These are phyloP conservation scores for Heterohyrax brucei DNA, from an alignment of 2,797 vertebrate genomes.

Conservation along the genomic window DNA sequence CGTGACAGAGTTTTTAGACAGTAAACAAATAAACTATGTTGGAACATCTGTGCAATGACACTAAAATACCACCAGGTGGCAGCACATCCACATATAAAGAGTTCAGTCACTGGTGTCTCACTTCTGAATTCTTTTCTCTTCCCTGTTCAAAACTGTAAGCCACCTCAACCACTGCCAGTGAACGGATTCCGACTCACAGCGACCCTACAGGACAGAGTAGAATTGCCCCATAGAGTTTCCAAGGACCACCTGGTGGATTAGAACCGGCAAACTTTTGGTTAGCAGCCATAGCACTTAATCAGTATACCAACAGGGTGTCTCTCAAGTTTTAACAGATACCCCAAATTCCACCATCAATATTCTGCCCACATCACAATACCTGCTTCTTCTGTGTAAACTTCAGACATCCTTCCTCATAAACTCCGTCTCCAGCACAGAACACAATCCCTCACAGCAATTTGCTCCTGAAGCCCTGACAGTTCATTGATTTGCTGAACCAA, in stretches of 20 bases:
- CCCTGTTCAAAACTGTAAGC: not conserved
- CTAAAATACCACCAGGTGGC: conserved; percentile 52
- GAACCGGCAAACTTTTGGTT: too few relatives aligned
- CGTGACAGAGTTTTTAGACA: too few relatives aligned
- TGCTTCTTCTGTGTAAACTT: not conserved
- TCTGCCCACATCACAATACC: not conserved
- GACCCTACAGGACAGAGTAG: too few relatives aligned
- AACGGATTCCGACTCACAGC: too few relatives aligned
- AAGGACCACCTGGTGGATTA: too few relatives aligned
- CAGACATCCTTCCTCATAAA: not conserved
- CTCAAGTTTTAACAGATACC: not conserved
- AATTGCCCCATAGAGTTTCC: too few relatives aligned
- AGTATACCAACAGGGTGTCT: too few relatives aligned
- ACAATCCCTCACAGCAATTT: not conserved
- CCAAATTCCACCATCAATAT: not conserved
- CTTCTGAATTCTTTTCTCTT: not conserved
- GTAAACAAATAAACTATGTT: not conserved
- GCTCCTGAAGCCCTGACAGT: not conserved
- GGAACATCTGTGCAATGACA: not conserved
- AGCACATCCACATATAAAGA: conserved; percentile 54
- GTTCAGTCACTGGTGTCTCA: accelerated
- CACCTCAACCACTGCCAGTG: too few relatives aligned
- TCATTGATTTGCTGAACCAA: not conserved
- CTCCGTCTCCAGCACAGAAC: not conserved
- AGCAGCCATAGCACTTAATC: too few relatives aligned